phyloP scores from a whole-genome alignment of 1,140 invertebrate species.

The Drosophila athabasca region DNA sequence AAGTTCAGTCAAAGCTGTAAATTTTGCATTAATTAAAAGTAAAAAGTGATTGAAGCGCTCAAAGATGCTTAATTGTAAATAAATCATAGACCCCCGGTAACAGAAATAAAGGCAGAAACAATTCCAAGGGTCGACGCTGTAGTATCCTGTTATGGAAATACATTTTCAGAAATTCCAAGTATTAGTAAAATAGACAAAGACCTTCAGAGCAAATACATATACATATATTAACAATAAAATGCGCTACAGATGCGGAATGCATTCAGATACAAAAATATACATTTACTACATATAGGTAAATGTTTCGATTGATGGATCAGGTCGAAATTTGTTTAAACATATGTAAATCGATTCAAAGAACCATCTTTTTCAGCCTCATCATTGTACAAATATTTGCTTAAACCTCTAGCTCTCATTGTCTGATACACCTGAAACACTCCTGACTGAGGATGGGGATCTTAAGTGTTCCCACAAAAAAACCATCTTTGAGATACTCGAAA shows the following conservation, averaged over 20 bases:
- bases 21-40: conserved; percentile 69
- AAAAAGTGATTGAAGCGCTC: conserved; percentile 63
- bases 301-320: too few relatives aligned
- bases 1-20: conserved; percentile 19
- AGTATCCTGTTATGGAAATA: conserved; percentile 5
- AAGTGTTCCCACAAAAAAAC: conserved; percentile 13
- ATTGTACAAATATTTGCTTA: too few relatives aligned
- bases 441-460: background rate
- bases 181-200: too few relatives aligned
- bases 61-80: conserved; percentile 65
- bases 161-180: too few relatives aligned
- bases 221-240: too few relatives aligned
- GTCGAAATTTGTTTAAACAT: too few relatives aligned
- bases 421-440: conserved; percentile 7
- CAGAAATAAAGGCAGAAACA: background rate
- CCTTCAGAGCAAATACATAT: too few relatives aligned
- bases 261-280: too few relatives aligned
- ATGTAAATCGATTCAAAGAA: too few relatives aligned
- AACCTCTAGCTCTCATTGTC: background rate
- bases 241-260: too few relatives aligned
- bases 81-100: conserved; percentile 56
- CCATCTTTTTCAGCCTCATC: too few relatives aligned
- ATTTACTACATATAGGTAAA: too few relatives aligned
- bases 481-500: conserved; percentile 54
- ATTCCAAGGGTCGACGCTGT: background rate